Percentiles rank a stretch among this genome's conserved stretches.
Evolutionary conservation across 2,797 vertebrate species (phyloP).

Genomic region (Xiphophorus birchmanni): DNA sequence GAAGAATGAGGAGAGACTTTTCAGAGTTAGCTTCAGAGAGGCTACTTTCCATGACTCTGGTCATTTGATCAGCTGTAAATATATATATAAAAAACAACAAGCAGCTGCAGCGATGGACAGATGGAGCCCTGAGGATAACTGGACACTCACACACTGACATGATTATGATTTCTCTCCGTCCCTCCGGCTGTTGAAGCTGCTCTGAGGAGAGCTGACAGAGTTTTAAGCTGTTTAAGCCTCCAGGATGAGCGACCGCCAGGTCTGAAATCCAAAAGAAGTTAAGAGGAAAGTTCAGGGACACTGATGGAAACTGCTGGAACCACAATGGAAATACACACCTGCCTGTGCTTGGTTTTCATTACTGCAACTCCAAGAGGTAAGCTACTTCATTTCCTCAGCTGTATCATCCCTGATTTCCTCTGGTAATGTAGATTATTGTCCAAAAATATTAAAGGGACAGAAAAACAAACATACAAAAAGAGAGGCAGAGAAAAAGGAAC

Average conservation of each 20-base stretch:
- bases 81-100: neutral
- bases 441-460: neutral
- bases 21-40: slow-evolving; percentile 44
- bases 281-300: slow-evolving; percentile 28
- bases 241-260: slow-evolving; percentile 15
- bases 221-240: slow-evolving; percentile 6
- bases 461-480: neutral
- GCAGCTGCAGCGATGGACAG: slow-evolving; percentile 33
- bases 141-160: slow-evolving; percentile 24
- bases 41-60: slow-evolving; percentile 26
- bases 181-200: slow-evolving; percentile 30
- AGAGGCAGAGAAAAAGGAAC: neutral
- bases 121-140: slow-evolving; percentile 15
- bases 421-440: neutral
- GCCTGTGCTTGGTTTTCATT: slow-evolving; percentile 65
- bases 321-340: slow-evolving; percentile 68
- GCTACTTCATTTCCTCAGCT: neutral
- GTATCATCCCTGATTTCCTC: neutral
- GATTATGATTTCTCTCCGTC: slow-evolving; percentile 39
- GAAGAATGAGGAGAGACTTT: slow-evolving; percentile 56
- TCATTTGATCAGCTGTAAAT: slow-evolving; percentile 18
- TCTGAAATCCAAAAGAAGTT: slow-evolving; percentile 49
- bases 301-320: slow-evolving; percentile 16
- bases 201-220: slow-evolving; percentile 17
- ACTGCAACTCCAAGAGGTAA: slow-evolving; percentile 69